These are phyloP conservation scores for Himalopsyche kuldschensis DNA, from an alignment of 2,888 invertebrate species.

Conservation along the genomic window DNA sequence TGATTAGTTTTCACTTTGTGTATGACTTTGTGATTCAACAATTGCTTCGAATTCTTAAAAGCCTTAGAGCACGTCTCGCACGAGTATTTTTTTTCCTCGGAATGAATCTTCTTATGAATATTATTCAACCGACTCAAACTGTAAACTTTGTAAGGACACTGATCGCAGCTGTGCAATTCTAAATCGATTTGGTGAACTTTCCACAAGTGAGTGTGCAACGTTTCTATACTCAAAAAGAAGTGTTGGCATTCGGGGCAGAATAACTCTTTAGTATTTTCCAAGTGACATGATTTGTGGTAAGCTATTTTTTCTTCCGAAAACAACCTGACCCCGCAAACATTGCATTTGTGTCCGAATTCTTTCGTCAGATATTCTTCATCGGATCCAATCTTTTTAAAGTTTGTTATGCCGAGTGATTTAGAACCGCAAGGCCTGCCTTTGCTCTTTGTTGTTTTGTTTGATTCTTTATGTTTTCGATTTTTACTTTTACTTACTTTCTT, in stretches of 20 bases:
- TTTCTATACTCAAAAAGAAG: constrained; percentile 62
- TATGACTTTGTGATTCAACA: constrained; percentile 72
- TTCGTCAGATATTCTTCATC: background rate
- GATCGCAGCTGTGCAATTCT: constrained; percentile 75
- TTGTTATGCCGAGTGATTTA: constrained; percentile 12
- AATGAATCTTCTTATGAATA: constrained; percentile 76
- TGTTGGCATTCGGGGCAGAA: constrained; percentile 70
- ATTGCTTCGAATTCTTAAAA: constrained; percentile 79
- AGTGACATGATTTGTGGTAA: constrained; percentile 69
- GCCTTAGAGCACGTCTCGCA: constrained; percentile 71
- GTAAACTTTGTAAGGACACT: constrained; percentile 74
- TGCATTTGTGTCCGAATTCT: constrained; percentile 51
- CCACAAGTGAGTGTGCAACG: constrained; percentile 80
- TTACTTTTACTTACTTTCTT: background rate
- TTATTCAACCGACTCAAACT: constrained; percentile 71
- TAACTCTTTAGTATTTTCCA: constrained; percentile 47
- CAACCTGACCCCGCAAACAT: constrained; percentile 61
- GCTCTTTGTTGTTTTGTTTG: background rate
- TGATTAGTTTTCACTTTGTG: constrained; percentile 53
- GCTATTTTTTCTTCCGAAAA: constrained; percentile 61
- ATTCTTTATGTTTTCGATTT: background rate
- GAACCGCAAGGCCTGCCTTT: constrained; percentile 1
- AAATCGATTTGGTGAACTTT: constrained; percentile 74
- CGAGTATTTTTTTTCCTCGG: constrained; percentile 62
- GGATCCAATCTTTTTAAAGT: background rate